Evolutionary conservation across 2,888 invertebrate species (phyloP), one percentile per base, ranked within the genome.

Genomic region (Dicyrtoma fusca): DNA sequence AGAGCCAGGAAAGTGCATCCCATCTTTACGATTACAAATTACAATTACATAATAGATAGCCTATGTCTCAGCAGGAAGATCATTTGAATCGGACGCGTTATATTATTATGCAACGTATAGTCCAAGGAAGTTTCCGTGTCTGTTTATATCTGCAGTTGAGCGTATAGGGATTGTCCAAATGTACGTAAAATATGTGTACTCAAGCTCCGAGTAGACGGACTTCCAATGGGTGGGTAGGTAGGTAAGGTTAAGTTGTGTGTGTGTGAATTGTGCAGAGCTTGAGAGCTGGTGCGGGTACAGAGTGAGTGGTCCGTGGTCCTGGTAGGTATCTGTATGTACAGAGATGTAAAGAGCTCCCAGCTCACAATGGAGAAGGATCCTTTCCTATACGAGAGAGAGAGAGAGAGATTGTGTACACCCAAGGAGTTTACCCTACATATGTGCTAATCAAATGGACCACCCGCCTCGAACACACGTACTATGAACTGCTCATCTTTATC

Each of bases 401-500:
- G 42, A 53, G 53, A 53, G 25, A 23, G 25, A 17, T 14, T 17
- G 13, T 25, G 25, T 57, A 19, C 19, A 13, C 14, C 19, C 25
- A 57, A 62, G 23, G 25, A 23, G 42, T 62, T 19, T 19, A 62
- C 1, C 8, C 8, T 51, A 51, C 21, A 59, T 26, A 34, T 23
- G 66, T 34, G 70, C 70, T 70, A 70, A 70, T 70, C 62, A 62
- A 62, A 62, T 62, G 53, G 68, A 68, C 70, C 70, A 70, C 70
- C 70, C 70, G 70, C 63, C 62, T 70, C 62, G 70, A 63, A 57
- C 68, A 68, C 68, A 55, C 55, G 55, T 68, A 68, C 57, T 68
- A 55, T 68, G 19, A 55, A 68, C 42, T 53, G 53, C 68, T 57
- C 70, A 70, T 70, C 70, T 70, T 70, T 70, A 70, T 70, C 70